phyloP scores from a whole-genome alignment of 2,113 vertebrate species.

The Chaetodon auriga region DNA sequence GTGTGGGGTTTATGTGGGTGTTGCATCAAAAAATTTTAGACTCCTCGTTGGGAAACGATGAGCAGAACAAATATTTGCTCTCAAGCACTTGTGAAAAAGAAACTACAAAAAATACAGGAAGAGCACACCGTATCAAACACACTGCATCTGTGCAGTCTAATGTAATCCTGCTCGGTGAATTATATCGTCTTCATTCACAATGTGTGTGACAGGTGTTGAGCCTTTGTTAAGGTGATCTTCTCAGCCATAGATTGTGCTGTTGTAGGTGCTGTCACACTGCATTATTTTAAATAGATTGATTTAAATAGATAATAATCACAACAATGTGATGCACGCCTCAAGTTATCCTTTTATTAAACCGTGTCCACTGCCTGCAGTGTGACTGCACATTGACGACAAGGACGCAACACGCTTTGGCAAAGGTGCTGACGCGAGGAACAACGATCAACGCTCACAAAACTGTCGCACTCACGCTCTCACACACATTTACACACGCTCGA shows the following conservation, averaged over 20 bases:
- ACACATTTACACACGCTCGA: slow-evolving; percentile 10
- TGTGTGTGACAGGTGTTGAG: neutral
- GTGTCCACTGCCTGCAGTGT: neutral
- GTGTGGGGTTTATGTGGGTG: neutral
- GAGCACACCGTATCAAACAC: neutral
- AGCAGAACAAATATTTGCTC: neutral
- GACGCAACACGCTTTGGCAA: slow-evolving; percentile 47
- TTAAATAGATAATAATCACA: neutral
- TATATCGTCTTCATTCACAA: neutral
- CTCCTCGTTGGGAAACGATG: neutral
- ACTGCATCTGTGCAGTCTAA: neutral
- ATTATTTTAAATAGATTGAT: neutral
- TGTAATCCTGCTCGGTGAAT: neutral
- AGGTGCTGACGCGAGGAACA: slow-evolving; percentile 49
- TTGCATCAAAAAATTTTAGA: neutral
- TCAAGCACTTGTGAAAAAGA: neutral
- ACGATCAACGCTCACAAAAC: slow-evolving; percentile 12
- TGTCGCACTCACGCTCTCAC: slow-evolving; percentile 11
- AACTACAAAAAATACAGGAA: neutral
- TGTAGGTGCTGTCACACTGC: neutral
- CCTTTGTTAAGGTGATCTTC: neutral
- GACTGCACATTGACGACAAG: slow-evolving; percentile 26
- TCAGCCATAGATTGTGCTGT: neutral
- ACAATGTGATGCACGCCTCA: neutral
- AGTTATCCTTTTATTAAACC: neutral